Evolutionary conservation across 2,797 vertebrate species (phyloP), one percentile per base, ranked within the genome.

Genomic region (Taeniopygia guttata): DNA sequence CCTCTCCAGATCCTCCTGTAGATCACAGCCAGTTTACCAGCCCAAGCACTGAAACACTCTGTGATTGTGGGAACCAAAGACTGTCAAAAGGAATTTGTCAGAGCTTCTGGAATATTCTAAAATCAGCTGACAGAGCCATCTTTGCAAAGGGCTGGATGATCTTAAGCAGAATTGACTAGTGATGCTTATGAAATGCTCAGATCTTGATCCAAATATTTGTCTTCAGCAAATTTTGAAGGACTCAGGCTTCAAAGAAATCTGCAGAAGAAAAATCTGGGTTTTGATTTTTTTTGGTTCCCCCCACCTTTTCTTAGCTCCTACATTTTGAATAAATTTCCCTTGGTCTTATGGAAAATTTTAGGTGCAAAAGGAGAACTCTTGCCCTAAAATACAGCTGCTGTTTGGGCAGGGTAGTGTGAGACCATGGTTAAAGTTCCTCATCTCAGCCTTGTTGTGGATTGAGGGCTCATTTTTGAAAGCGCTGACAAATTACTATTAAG

Each of bases 61-160:
- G 32, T 46, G 68, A 13, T 0, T 78, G 58, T 55, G 42, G 38
- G 32, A 87, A 66, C 19, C 45, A 60, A 83, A 52, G 72, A 15
- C 4, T 92, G 90, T 88, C 91, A 88, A 7, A 75, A 89, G 12
- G 15, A 59, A 83, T 92, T 83, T 89, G 52, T 85, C 49, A 58
- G 87, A 29, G 34, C 52, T 81, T 91, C 82, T 89, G 73, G 82
- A 93, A 89, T 75, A 30, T 80, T 95, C 92, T 89, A 36, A 91
- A 87, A 80, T 40, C 87, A 78, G 93, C 87, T 69, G 87, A 81
- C 81, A 95, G 88, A 68, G 84, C 34, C 81, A 36, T 85, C 84
- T 82, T 95, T 89, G 82, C 59, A 69, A 52, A 91, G 62, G 70
- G 76, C 54, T 43, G 49, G 78, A 32, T 92, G 73, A 95, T 78